These are phyloP conservation scores for Nomada fucata DNA, from an alignment of 2,888 invertebrate species.

Conservation along the genomic window DNA sequence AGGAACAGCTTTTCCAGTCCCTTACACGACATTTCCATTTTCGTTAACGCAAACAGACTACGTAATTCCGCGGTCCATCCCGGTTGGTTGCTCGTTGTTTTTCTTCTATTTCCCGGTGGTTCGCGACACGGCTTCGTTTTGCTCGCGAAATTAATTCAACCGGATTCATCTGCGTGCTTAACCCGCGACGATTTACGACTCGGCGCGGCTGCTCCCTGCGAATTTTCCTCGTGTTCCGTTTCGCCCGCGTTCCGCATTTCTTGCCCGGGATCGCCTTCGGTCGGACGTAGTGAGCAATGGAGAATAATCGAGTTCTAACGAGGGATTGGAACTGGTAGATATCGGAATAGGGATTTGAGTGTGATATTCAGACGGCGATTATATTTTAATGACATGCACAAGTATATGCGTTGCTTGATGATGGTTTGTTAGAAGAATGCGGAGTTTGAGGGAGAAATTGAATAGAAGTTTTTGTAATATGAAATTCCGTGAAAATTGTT, in stretches of 20 bases:
- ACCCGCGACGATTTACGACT: constrained; percentile 52
- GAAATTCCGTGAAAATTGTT: not conserved
- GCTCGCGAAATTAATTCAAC: constrained; percentile 50
- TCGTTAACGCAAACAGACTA: constrained; percentile 49
- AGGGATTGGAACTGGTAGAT: not conserved
- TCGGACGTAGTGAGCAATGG: not conserved
- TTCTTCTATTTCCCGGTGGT: constrained; percentile 17
- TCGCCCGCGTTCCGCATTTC: constrained; percentile 1
- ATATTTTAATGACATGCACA: not conserved
- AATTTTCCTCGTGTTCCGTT: constrained; percentile 15
- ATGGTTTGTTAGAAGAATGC: not conserved
- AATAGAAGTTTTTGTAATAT: too few relatives aligned
- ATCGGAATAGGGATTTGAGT: not conserved
- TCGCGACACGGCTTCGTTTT: constrained; percentile 24
- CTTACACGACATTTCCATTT: constrained; percentile 53
- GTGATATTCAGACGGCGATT: not conserved
- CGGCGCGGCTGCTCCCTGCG: not conserved
- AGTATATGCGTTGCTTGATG: not conserved
- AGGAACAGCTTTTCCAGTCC: not conserved
- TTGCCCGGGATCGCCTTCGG: not conserved
- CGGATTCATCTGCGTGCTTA: constrained; percentile 53
- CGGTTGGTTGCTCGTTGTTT: not conserved
- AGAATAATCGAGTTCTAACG: constrained; percentile 14
- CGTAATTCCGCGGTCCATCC: constrained; percentile 44
- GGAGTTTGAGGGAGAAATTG: not conserved